Evolutionary conservation across 2,797 vertebrate species (phyloP).

Genomic region (Protonibea diacanthus): DNA sequence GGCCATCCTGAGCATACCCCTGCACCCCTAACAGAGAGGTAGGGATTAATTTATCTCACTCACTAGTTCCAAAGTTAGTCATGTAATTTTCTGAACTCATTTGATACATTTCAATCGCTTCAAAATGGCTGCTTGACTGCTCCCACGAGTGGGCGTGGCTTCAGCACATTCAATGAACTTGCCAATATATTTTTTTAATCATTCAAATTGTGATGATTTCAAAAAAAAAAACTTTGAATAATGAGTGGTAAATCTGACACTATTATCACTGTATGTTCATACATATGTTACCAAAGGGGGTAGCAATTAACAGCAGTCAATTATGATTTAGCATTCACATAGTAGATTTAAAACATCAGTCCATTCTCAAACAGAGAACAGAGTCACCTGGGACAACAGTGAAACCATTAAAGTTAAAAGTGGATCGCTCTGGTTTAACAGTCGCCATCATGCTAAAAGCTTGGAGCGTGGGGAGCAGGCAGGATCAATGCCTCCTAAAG

Average conservation of each 20-base stretch:
- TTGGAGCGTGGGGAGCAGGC: slow-evolving; percentile 10
- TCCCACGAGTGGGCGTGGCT: too few species aligned
- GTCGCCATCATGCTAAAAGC: slow-evolving; percentile 38
- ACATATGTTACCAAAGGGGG: too few species aligned
- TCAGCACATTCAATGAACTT: too few species aligned
- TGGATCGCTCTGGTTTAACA: slow-evolving; percentile 23
- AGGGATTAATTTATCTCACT: too few species aligned
- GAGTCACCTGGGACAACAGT: slow-evolving; percentile 3
- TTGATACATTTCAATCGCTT: too few species aligned
- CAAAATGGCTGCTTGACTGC: too few species aligned
- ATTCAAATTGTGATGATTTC: neutral
- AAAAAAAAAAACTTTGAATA: neutral
- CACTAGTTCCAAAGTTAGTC: too few species aligned
- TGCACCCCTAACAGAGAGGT: too few species aligned
- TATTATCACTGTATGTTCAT: neutral
- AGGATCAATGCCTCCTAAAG: slow-evolving; percentile 54
- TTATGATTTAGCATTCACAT: slow-evolving; percentile 4
- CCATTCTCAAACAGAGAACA: neutral
- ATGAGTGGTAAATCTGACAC: neutral
- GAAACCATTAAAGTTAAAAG: slow-evolving; percentile 35
- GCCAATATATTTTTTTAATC: too few species aligned
- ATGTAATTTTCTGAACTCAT: too few species aligned
- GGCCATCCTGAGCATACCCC: too few species aligned
- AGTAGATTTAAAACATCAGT: slow-evolving; percentile 7
- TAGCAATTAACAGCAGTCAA: neutral